Conservation (phyloP, 2,888 invertebrate genomes). For the Celastrina argiolus region DNA sequence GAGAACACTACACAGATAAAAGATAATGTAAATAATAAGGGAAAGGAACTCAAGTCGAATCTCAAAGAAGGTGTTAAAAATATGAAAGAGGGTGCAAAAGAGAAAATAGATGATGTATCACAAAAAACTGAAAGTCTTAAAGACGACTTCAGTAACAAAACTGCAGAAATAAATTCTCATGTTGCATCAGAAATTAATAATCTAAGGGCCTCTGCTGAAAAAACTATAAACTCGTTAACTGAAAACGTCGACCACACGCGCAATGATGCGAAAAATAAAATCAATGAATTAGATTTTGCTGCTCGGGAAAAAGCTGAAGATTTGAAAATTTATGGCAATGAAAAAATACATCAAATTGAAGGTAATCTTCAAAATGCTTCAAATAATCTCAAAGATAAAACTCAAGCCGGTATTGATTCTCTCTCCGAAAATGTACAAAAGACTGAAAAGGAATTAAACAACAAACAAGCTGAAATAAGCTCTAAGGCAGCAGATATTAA, state of each 20-base stretch:
- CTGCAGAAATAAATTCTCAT: constrained; percentile 44
- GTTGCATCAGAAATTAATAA: constrained; percentile 45
- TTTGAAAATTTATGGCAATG: constrained; percentile 47
- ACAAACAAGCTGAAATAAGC: constrained; percentile 46
- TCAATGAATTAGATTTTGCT: constrained; percentile 58
- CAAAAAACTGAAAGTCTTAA: constrained; percentile 46
- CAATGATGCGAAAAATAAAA: constrained; percentile 56
- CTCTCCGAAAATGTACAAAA: constrained; percentile 40
- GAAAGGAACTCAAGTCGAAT: constrained; percentile 44
- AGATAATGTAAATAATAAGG: constrained; percentile 44
- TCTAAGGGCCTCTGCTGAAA: constrained; percentile 44
- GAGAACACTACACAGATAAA: constrained; percentile 45
- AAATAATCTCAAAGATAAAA: constrained; percentile 46
- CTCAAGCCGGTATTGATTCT: constrained; percentile 25
- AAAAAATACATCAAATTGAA: constrained; percentile 48
- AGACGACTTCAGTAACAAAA: constrained; percentile 43
- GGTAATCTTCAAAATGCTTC: constrained; percentile 46
- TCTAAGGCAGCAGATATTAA: constrained; percentile 52
- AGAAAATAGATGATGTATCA: constrained; percentile 46
- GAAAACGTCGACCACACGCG: constrained; percentile 52
- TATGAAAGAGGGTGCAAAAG: constrained; percentile 41
- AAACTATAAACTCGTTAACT: constrained; percentile 55
- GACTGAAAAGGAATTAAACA: constrained; percentile 46
- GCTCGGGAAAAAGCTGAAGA: constrained; percentile 61
- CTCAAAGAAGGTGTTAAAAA: constrained; percentile 45